Percentiles rank a stretch among this genome's conserved stretches.
Conservation (phyloP, 2,888 invertebrate species). For the Urechis unicinctus region DNA sequence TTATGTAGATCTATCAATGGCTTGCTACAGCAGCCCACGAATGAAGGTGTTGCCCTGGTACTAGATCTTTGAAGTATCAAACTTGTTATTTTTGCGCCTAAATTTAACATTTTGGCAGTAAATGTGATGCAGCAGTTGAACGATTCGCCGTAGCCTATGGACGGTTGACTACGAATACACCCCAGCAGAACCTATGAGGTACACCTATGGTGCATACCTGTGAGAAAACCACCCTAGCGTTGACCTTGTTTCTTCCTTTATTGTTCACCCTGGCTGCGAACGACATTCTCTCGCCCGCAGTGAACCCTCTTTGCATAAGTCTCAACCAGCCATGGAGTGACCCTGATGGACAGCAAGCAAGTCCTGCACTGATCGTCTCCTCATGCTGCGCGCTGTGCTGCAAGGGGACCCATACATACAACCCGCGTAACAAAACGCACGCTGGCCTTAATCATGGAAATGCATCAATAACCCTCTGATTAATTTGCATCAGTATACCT, state of each 20-base stretch:
- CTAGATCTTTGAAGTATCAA: conserved; percentile 8
- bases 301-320: conserved; percentile 86
- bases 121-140: too few species aligned
- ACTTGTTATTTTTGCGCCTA: too few species aligned
- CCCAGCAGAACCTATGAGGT: too few species aligned
- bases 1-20: conserved; percentile 7
- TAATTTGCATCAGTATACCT: conserved; percentile 23
- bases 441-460: too few species aligned
- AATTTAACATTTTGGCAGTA: too few species aligned
- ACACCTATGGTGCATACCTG: too few species aligned
- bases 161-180: too few species aligned
- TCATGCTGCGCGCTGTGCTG: too few species aligned
- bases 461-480: too few species aligned
- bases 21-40: conserved; percentile 65
- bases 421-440: too few species aligned
- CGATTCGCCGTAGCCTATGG: too few species aligned
- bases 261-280: conserved; percentile 80
- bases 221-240: conserved; percentile 77
- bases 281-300: conserved; percentile 86
- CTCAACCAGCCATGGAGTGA: conserved; percentile 78
- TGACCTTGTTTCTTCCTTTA: conserved; percentile 74
- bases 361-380: conserved; percentile 12
- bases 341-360: conserved; percentile 61
- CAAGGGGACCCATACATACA: too few species aligned
- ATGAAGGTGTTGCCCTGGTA: conserved; percentile 15